A percentile compares a stretch with the other conserved stretches of the same genome.
Conservation (phyloP, 2,113 vertebrate genomes). For the Carassius gibelio region DNA sequence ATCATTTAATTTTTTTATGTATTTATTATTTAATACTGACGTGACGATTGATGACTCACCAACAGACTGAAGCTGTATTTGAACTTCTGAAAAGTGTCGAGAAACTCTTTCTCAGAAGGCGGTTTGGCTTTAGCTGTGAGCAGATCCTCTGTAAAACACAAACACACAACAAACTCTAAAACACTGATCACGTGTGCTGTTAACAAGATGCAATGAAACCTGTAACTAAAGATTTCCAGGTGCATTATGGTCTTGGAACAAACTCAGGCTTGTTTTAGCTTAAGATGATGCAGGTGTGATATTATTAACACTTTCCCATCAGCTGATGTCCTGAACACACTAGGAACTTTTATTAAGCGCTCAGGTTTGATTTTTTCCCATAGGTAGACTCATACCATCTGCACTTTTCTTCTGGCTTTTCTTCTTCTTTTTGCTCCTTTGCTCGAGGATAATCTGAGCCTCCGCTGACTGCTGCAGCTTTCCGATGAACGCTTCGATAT, state of each 20-base stretch:
- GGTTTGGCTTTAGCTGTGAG: slow-evolving; percentile 78
- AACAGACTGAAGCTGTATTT: slow-evolving; percentile 88
- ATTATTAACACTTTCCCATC: slow-evolving; percentile 13
- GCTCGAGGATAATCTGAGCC: slow-evolving; percentile 78
- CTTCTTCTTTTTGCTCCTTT: slow-evolving; percentile 82
- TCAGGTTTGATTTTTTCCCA: background rate
- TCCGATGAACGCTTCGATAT: slow-evolving; percentile 84
- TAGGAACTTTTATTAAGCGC: background rate
- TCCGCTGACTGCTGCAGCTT: slow-evolving; percentile 85
- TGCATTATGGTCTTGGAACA: background rate
- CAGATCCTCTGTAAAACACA: slow-evolving; percentile 76
- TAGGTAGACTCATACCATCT: slow-evolving; percentile 62
- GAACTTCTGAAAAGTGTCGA: slow-evolving; percentile 84
- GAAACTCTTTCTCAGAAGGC: slow-evolving; percentile 80
- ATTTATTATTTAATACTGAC: background rate
- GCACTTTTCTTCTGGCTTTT: slow-evolving; percentile 75
- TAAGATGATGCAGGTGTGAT: background rate
- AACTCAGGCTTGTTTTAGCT: background rate
- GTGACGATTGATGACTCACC: slow-evolving; percentile 71
- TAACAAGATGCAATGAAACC: background rate
- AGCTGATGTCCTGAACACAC: background rate
- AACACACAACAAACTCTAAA: slow-evolving; percentile 3
- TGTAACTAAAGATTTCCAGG: background rate
- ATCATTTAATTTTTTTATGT: too few species aligned
- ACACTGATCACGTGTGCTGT: background rate